A percentile compares a stretch with the other conserved stretches of the same genome.
Evolutionary conservation across 2,797 vertebrate species (phyloP).

Genomic region (Microctenopoma lineatum): DNA sequence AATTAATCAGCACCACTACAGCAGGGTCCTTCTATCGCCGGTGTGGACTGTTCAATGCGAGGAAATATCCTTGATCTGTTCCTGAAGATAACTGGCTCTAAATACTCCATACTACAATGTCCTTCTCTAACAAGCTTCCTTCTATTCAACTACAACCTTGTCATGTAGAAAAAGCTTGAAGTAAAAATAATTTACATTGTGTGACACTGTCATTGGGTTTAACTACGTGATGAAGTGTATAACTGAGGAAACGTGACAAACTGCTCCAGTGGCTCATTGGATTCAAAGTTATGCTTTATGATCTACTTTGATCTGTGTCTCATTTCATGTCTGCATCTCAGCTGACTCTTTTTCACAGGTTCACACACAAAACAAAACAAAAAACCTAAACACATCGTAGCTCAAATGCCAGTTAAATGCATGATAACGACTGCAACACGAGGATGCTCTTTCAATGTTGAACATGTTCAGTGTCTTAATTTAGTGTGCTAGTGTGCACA

Average conservation of each 20-base stretch:
- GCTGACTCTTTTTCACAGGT: no score
- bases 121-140: constrained; percentile 57
- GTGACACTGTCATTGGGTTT: constrained; percentile 4
- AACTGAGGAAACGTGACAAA: no score
- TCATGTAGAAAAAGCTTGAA: constrained; percentile 27
- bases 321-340: no score
- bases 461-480: no score
- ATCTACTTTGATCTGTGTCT: no score
- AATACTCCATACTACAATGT: constrained; percentile 17
- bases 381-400: no score
- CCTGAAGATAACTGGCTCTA: constrained; percentile 52
- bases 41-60: constrained; percentile 26
- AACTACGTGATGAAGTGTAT: not conserved
- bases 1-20: constrained; percentile 19
- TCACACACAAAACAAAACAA: no score
- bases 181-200: constrained; percentile 33
- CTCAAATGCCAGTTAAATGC: no score
- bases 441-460: no score
- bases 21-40: constrained; percentile 34
- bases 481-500: no score
- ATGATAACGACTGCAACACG: no score
- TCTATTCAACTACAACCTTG: constrained; percentile 62
- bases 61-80: constrained; percentile 62
- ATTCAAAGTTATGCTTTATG: no score
- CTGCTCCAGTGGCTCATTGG: not conserved